phyloP scores from a whole-genome alignment of 1,140 invertebrate species.

The Megathymus violae region DNA sequence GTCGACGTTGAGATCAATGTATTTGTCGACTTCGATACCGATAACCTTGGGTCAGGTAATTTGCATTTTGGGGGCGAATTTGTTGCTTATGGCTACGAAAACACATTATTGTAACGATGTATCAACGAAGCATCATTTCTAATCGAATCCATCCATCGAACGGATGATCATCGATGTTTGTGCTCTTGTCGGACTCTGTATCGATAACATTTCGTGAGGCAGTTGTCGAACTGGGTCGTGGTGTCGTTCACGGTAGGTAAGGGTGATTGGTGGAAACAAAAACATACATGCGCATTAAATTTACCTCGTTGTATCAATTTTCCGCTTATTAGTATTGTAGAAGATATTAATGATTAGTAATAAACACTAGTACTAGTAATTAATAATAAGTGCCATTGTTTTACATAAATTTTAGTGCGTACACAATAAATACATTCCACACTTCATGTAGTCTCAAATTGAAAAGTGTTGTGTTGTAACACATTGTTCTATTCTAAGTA shows the following conservation, averaged over 20 bases:
- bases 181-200: slow-evolving; percentile 13
- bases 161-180: slow-evolving; percentile 23
- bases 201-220: slow-evolving; percentile 16
- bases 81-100: background rate
- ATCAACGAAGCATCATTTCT: background rate
- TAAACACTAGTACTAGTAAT: no score
- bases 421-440: no score
- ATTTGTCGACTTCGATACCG: no score
- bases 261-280: background rate
- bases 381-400: no score
- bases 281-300: no score
- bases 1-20: background rate
- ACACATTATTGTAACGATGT: background rate
- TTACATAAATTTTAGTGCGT: no score
- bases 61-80: background rate
- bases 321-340: no score
- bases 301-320: no score
- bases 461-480: no score
- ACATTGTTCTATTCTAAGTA: no score
- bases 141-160: slow-evolving; percentile 3
- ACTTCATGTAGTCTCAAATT: no score
- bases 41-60: background rate
- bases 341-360: no score
- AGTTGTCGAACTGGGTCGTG: background rate
- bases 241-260: slow-evolving; percentile 9